Conservation (phyloP, 2,113 vertebrate species). For the Atlantisia rogersi region DNA sequence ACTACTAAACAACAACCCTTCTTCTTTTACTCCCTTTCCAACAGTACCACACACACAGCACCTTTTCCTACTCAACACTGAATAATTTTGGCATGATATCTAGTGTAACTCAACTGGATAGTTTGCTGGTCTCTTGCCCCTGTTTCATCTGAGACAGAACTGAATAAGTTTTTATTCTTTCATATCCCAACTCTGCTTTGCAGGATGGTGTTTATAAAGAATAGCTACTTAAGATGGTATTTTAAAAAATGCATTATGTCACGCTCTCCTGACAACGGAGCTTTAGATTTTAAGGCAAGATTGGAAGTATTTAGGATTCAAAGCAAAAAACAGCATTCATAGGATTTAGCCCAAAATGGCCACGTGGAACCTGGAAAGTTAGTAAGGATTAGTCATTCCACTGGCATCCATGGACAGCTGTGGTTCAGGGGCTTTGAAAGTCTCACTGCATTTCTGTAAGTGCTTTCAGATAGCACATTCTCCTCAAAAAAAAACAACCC, state of each 20-base stretch:
- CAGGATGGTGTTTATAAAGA: background rate
- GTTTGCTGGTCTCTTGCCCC: background rate
- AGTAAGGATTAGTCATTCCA: background rate
- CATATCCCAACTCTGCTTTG: background rate
- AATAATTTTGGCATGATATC: constrained; percentile 45
- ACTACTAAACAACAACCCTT: constrained; percentile 12
- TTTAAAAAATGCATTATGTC: background rate
- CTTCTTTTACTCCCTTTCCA: background rate
- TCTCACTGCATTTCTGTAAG: background rate
- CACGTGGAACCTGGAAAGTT: background rate
- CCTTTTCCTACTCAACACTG: constrained; percentile 12
- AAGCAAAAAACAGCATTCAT: background rate
- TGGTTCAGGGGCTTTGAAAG: background rate
- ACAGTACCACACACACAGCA: fast-evolving
- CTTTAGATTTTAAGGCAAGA: background rate
- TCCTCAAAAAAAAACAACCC: background rate
- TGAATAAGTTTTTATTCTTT: background rate
- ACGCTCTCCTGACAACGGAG: background rate
- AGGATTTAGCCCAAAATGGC: background rate
- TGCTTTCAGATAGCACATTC: background rate
- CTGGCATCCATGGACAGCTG: background rate
- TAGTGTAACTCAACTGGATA: constrained; percentile 29
- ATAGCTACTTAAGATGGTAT: background rate
- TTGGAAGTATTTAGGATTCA: background rate
- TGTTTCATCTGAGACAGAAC: background rate